Evolutionary conservation across 2,113 vertebrate genomes (phyloP), one percentile per base, ranked within the genome.

Genomic region (Fulica atra): DNA sequence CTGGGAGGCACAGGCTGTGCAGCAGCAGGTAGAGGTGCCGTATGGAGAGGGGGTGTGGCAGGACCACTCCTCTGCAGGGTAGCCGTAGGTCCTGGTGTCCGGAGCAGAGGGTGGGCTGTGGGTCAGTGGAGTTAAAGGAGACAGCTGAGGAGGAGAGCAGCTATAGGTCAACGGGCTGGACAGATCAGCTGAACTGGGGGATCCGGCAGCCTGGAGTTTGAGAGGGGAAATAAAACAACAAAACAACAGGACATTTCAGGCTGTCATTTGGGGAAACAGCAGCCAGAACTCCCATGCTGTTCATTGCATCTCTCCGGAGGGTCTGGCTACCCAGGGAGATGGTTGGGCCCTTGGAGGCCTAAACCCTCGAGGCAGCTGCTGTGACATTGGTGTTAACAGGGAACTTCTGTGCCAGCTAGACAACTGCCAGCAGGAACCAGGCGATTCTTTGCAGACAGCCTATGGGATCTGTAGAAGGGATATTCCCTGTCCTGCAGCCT

Each of bases 141-240:
- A 97, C 7, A 97, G 98, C 97, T 98, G 97, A 13, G 98, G 97
- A 2, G 99, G 98, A 14, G 98, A 99, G 95, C 98, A 99, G 97
- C 97, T 98, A 89, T 92, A 98, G 91, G 98, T 98, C 31, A 98
- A 59, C 0, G 98, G 98, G 92, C 98, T 98, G 97, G 98, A 97
- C 59, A 98, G 92, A 46, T 98, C 98, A 17, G 98, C 96, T 3
- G 98, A 97, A 74, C 98, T 98, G 12, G 98, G 97, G 1, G 98
- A 99, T 94, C 94, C 98, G 2, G 98, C 94, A 88, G 94, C 98
- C 99, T 99, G 88, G 1, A 78, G 84, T 16, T 35, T 35, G 70
- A 70, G 81, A 88, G 73, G 64, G 33, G 5, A 5, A 38, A 73
- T 60, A 21, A 31, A 15, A 2, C 36, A 42, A 7, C 1, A 15